Evolutionary conservation across 2,113 vertebrate genomes (phyloP).

Genomic region (Monopterus albus): DNA sequence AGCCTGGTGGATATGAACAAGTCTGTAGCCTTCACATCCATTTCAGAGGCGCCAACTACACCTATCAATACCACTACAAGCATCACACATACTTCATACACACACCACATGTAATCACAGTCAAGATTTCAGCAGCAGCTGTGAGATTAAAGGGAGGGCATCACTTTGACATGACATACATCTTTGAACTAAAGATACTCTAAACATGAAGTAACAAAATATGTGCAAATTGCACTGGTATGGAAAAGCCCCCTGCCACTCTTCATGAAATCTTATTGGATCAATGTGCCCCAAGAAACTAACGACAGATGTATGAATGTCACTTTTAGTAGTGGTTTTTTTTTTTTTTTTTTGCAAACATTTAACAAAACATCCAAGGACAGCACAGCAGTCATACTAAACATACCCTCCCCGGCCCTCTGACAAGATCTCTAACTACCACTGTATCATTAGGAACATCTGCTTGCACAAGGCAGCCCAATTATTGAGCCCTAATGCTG

Average conservation of each 20-base stretch:
- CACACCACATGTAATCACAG: conserved; percentile 32
- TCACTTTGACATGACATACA: conserved; percentile 25
- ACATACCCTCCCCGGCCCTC: conserved; percentile 27
- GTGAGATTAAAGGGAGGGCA: conserved; percentile 65
- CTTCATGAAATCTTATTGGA: conserved; percentile 35
- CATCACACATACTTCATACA: no score
- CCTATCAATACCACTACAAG: conserved; percentile 1
- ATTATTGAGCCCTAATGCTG: conserved; percentile 37
- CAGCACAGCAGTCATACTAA: conserved; percentile 16
- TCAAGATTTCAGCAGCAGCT: conserved; percentile 54
- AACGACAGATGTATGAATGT: conserved; percentile 2
- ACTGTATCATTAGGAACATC: conserved; percentile 10
- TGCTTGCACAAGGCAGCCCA: conserved; percentile 16
- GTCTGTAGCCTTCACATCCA: conserved; percentile 52
- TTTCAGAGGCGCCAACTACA: conserved; percentile 51
- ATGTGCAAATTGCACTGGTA: conserved; percentile 42
- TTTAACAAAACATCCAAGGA: conserved; percentile 37
- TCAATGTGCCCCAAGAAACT: conserved; percentile 8
- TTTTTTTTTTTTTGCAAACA: conserved; percentile 30
- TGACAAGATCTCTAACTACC: neutral
- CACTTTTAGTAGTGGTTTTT: conserved; percentile 16
- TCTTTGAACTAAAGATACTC: conserved; percentile 21
- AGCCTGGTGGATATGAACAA: conserved; percentile 61
- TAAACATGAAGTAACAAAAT: conserved; percentile 35
- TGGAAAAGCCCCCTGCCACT: conserved; percentile 51